Percentiles rank a stretch among this genome's conserved stretches.
Evolutionary conservation across 30 jellyfish, hydroid and myxozoan species (phyloP).

Genomic region (Phacellophora camtschatica): DNA sequence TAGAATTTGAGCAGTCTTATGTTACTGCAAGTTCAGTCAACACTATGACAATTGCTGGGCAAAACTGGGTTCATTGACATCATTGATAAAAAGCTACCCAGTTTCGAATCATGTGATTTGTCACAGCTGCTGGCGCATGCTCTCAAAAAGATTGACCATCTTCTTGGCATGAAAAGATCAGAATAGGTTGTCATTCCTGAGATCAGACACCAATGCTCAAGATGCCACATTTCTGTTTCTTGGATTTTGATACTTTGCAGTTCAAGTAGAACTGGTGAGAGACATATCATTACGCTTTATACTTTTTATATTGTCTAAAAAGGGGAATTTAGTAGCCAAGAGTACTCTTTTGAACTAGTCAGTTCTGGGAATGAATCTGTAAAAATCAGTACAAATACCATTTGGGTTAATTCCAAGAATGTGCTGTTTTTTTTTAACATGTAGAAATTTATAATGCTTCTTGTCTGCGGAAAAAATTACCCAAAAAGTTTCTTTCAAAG

Average conservation of each 20-base stretch:
- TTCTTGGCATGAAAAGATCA: not conserved
- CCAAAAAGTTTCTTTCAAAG: too few species aligned
- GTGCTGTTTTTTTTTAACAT: too few species aligned
- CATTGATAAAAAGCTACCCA: not conserved
- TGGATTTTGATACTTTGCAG: not conserved
- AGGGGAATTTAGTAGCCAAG: slow-evolving; percentile 52
- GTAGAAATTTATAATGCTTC: too few species aligned
- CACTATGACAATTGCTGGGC: slow-evolving; percentile 64
- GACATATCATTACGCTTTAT: slow-evolving; percentile 24
- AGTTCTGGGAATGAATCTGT: too few species aligned
- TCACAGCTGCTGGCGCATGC: not conserved
- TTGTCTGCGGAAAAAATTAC: too few species aligned
- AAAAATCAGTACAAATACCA: too few species aligned
- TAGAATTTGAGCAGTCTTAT: slow-evolving; percentile 56
- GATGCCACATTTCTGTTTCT: not conserved
- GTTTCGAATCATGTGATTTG: not conserved
- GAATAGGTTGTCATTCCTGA: not conserved
- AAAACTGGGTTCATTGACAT: slow-evolving; percentile 81
- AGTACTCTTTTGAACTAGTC: too few species aligned
- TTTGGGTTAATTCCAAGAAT: too few species aligned
- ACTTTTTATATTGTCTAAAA: slow-evolving; percentile 21
- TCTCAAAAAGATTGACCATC: not conserved
- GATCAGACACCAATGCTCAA: not conserved
- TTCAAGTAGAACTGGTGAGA: slow-evolving; percentile 37
- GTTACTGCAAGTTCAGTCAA: slow-evolving; percentile 48